A percentile compares a stretch with the other conserved stretches of the same genome.
Conservation (phyloP, 2,113 vertebrate species). For the Upupa epops region DNA sequence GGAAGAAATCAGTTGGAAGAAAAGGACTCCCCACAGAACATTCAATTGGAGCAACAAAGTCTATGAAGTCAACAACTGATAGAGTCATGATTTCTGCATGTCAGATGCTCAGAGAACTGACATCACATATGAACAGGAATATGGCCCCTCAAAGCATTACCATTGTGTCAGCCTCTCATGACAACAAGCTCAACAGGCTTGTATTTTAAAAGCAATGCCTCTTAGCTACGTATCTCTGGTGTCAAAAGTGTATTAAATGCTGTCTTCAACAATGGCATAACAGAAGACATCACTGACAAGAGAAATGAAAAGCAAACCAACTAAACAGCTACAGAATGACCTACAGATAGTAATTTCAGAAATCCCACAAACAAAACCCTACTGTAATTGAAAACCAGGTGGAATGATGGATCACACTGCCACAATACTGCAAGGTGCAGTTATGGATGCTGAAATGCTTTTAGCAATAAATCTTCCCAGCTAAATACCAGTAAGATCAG, state of each 20-base stretch:
- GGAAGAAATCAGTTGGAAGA: slow-evolving; percentile 33
- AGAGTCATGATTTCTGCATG: neutral
- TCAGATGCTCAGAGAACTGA: neutral
- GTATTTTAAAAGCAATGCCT: neutral
- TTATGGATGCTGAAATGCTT: neutral
- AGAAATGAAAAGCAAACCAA: neutral
- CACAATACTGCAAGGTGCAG: neutral
- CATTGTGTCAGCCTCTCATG: neutral
- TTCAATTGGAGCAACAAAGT: neutral
- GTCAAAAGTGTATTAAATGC: neutral
- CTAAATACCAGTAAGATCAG: neutral
- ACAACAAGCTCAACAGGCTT: neutral
- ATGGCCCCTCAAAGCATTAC: neutral
- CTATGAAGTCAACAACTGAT: neutral
- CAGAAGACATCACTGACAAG: neutral
- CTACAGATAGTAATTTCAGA: neutral
- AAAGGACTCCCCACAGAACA: neutral
- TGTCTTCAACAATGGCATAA: neutral
- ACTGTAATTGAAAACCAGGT: neutral
- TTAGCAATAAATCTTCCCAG: neutral
- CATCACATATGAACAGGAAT: neutral
- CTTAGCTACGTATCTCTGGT: neutral
- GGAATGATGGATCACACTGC: neutral
- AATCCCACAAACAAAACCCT: neutral
- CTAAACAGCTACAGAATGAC: neutral